Conservation (phyloP, 2,888 invertebrate species). For the Laspeyria flexula region DNA sequence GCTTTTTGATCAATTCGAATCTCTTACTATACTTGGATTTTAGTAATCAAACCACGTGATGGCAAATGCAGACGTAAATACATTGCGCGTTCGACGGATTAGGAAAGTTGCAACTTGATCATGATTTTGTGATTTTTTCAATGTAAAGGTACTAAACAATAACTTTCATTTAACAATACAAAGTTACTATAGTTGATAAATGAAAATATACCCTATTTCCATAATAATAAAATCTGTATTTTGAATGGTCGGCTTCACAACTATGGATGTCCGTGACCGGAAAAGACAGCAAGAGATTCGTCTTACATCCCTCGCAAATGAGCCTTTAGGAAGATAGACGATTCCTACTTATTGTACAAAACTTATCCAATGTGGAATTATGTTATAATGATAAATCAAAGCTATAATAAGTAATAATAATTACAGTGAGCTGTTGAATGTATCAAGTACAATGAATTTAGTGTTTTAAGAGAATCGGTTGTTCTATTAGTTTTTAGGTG, state of each 20-base stretch:
- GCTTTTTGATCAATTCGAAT: background rate
- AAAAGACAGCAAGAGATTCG: background rate
- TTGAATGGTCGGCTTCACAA: no score
- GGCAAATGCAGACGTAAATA: no score
- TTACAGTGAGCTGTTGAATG: slow-evolving; percentile 28
- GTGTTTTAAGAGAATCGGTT: slow-evolving; percentile 53
- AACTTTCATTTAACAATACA: no score
- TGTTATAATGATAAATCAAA: slow-evolving; percentile 6
- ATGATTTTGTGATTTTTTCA: no score
- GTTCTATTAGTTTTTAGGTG: slow-evolving; percentile 51
- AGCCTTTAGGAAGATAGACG: background rate
- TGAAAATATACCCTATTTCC: no score
- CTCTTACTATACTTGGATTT: background rate
- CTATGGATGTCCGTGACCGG: no score
- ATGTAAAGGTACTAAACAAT: no score
- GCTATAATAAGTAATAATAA: slow-evolving; percentile 8
- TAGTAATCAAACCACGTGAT: no score
- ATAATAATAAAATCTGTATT: no score
- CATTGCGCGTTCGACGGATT: no score
- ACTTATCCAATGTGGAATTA: background rate
- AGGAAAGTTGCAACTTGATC: no score
- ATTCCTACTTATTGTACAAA: background rate
- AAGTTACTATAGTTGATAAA: no score
- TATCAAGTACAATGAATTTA: slow-evolving; percentile 67
- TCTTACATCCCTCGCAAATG: background rate